Conservation (phyloP, 1,140 invertebrate species). For the Drosophila lowei region DNA sequence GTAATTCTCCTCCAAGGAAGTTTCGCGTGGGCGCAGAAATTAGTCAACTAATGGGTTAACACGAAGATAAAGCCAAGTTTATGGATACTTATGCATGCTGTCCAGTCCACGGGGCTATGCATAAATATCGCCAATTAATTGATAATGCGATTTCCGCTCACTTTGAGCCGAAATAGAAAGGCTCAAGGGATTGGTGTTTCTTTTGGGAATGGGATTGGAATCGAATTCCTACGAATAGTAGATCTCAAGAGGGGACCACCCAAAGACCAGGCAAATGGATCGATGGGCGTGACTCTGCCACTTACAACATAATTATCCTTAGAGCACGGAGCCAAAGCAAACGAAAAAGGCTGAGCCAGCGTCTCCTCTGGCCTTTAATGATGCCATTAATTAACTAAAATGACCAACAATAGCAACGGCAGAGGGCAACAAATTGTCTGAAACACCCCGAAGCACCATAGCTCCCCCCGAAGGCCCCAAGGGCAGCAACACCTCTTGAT, state of each 20-base stretch:
- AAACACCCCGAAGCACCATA: slow-evolving; percentile 39
- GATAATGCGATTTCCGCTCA: slow-evolving; percentile 41
- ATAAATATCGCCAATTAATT: slow-evolving; percentile 44
- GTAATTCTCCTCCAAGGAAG: slow-evolving; percentile 38
- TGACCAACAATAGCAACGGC: slow-evolving; percentile 51
- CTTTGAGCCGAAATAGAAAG: slow-evolving; percentile 5
- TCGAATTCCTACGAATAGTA: background rate
- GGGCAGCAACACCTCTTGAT: slow-evolving; percentile 72
- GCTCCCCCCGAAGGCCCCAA: slow-evolving; percentile 37
- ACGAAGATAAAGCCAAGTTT: slow-evolving; percentile 41
- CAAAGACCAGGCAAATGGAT: slow-evolving; percentile 18
- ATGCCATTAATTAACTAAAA: slow-evolving; percentile 77
- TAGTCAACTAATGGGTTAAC: slow-evolving; percentile 50
- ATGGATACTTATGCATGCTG: slow-evolving; percentile 24
- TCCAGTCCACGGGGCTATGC: background rate
- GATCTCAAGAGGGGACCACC: slow-evolving; percentile 37
- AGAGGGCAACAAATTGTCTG: slow-evolving; percentile 22
- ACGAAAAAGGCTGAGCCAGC: slow-evolving; percentile 8
- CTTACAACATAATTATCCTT: slow-evolving; percentile 74
- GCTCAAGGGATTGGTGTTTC: slow-evolving; percentile 32
- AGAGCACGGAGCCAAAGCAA: slow-evolving; percentile 24
- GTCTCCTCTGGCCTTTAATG: slow-evolving; percentile 42
- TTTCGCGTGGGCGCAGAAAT: slow-evolving; percentile 36
- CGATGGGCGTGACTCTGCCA: slow-evolving; percentile 50
- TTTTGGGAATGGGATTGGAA: slow-evolving; percentile 4